Percentiles rank a stretch among this genome's conserved stretches.
Conservation (phyloP, 1,140 invertebrate species). For the Heliconius melpomene region DNA sequence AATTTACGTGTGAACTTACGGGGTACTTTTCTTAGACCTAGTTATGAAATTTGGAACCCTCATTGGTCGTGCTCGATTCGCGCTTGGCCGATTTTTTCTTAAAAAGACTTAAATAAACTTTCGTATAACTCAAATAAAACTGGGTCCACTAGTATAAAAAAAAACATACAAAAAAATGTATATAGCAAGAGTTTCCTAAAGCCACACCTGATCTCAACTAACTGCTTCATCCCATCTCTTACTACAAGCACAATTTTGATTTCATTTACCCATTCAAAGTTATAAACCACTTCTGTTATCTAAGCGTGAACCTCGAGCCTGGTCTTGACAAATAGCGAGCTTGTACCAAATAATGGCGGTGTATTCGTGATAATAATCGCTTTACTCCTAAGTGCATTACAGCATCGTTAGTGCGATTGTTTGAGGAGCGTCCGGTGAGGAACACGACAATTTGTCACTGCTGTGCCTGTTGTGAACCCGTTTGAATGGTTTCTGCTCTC, state of each 20-base stretch:
- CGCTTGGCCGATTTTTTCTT: too few relatives aligned
- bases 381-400: conserved; percentile 35
- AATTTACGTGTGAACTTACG: too few relatives aligned
- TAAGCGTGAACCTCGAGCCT: conserved; percentile 24
- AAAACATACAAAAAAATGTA: too few relatives aligned
- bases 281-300: conserved; percentile 16
- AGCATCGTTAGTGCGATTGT: conserved; percentile 43
- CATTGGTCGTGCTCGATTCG: too few relatives aligned
- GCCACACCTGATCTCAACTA: too few relatives aligned
- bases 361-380: conserved; percentile 36
- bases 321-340: conserved; percentile 28
- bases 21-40: too few relatives aligned
- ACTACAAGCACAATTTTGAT: background rate
- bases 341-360: conserved; percentile 28
- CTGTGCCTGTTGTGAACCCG: conserved; percentile 24
- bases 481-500: conserved; percentile 26
- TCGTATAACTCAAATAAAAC: too few relatives aligned
- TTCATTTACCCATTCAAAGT: background rate
- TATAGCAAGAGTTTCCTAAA: too few relatives aligned
- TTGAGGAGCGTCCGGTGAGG: conserved; percentile 35
- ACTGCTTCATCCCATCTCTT: too few relatives aligned
- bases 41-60: too few relatives aligned
- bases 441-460: conserved; percentile 38
- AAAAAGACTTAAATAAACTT: too few relatives aligned
- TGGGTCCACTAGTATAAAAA: too few relatives aligned